These are phyloP conservation scores for Drosophila nr. medialis DNA, from an alignment of 2,888 invertebrate genomes.

Conservation along the genomic window DNA sequence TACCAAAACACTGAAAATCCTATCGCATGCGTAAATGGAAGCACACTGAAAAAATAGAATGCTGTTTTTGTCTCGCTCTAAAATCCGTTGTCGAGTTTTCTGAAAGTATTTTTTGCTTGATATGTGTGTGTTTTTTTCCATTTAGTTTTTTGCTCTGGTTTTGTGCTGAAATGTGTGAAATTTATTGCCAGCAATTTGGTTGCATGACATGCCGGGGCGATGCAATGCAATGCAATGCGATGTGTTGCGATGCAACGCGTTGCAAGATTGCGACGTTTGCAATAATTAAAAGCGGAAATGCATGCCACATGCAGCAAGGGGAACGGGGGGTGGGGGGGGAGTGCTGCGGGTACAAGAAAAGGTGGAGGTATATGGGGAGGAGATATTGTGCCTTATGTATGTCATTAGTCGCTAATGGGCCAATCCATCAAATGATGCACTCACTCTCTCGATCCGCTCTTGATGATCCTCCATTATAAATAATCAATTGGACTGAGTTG, in stretches of 20 bases:
- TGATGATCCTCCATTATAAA: slow-evolving; percentile 34
- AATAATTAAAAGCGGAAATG: slow-evolving; percentile 81
- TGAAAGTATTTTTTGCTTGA: slow-evolving; percentile 43
- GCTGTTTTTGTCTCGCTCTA: background rate
- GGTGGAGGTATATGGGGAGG: background rate
- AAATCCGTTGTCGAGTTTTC: background rate
- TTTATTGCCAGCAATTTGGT: slow-evolving; percentile 81
- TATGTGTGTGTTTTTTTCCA: background rate
- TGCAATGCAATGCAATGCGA: slow-evolving; percentile 16
- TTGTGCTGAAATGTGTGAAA: slow-evolving; percentile 66
- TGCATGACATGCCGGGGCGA: slow-evolving; percentile 72
- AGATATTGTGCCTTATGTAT: slow-evolving; percentile 15
- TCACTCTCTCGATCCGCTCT: slow-evolving; percentile 18
- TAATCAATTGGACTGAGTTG: slow-evolving; percentile 42
- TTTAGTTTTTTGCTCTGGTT: background rate
- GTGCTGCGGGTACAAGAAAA: background rate
- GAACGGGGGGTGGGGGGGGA: background rate
- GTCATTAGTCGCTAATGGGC: slow-evolving; percentile 67
- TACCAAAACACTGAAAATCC: background rate
- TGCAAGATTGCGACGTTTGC: slow-evolving; percentile 62
- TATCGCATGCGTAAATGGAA: background rate
- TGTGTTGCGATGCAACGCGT: slow-evolving; percentile 19
- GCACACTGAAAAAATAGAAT: background rate
- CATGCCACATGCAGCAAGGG: slow-evolving; percentile 38
- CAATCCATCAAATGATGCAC: slow-evolving; percentile 64